Conservation (phyloP, 2,888 invertebrate genomes). For the Gortyna flavago region DNA sequence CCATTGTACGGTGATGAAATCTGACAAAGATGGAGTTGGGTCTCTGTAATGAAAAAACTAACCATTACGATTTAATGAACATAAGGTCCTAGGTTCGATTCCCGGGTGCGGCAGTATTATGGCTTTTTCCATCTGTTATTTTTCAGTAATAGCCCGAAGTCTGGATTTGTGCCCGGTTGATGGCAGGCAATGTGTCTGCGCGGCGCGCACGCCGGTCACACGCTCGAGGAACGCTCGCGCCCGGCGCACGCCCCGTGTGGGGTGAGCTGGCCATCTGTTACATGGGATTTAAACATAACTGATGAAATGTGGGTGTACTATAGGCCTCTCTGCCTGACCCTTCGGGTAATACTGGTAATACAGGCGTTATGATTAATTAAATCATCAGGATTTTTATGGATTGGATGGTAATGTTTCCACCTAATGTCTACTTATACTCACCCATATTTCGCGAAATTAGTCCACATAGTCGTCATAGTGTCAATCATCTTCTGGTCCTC, state of each 20-base stretch:
- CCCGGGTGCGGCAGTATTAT: neutral
- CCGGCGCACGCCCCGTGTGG: no score
- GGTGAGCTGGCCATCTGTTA: neutral
- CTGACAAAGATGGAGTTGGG: conserved; percentile 38
- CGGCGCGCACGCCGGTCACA: no score
- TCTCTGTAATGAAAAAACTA: conserved; percentile 25
- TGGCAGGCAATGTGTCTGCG: no score
- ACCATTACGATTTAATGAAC: neutral
- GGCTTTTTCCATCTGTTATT: neutral
- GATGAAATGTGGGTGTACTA: neutral
- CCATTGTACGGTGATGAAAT: conserved; percentile 36
- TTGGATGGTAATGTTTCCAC: neutral
- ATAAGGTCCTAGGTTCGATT: neutral
- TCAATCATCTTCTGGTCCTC: conserved; percentile 54
- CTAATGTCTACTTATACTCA: conserved; percentile 27
- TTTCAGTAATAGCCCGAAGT: neutral
- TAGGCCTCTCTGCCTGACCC: neutral
- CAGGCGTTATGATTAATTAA: neutral
- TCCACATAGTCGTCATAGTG: conserved; percentile 52
- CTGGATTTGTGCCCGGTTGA: neutral
- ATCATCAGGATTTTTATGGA: neutral
- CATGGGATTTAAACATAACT: neutral
- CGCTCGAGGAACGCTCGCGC: no score
- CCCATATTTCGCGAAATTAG: conserved; percentile 56
- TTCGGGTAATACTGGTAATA: accelerated